phyloP scores from a whole-genome alignment of 2,888 invertebrate genomes.

The Tridacna gigas region DNA sequence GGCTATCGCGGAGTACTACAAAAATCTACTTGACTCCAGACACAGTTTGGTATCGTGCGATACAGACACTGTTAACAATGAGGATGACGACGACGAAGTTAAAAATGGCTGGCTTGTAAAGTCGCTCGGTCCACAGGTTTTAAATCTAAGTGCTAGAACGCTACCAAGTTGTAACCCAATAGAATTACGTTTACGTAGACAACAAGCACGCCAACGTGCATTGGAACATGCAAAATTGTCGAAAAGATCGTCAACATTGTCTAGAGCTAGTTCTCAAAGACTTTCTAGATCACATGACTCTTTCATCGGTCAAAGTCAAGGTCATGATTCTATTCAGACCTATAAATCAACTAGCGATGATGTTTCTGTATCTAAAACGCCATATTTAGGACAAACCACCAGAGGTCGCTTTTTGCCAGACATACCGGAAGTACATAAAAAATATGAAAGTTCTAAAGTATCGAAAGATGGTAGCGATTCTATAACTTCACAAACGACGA shows the following conservation, averaged over 20 bases:
- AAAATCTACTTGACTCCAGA: slow-evolving; percentile 26
- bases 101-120: slow-evolving; percentile 58
- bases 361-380: not conserved
- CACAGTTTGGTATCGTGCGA: slow-evolving; percentile 9
- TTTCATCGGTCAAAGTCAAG: not conserved
- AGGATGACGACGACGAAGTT: slow-evolving; percentile 38
- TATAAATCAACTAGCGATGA: not conserved
- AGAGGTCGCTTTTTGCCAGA: not conserved
- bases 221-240: slow-evolving; percentile 24
- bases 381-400: not conserved
- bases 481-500: not conserved
- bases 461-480: not conserved
- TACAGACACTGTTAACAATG: not conserved
- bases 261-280: slow-evolving; percentile 12
- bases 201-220: slow-evolving; percentile 40
- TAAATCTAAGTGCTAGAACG: slow-evolving; percentile 50
- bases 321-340: slow-evolving; percentile 9
- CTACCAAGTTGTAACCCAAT: slow-evolving; percentile 60
- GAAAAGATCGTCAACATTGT: slow-evolving; percentile 1
- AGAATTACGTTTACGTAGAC: slow-evolving; percentile 51
- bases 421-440: slow-evolving; percentile 7
- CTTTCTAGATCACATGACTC: slow-evolving; percentile 13
- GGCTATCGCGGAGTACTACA: slow-evolving; percentile 56
- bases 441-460: not conserved
- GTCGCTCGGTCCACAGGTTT: slow-evolving; percentile 44